These are phyloP conservation scores for Potamarius usumacintae DNA, from an alignment of 2,113 vertebrate genomes.

Conservation along the genomic window DNA sequence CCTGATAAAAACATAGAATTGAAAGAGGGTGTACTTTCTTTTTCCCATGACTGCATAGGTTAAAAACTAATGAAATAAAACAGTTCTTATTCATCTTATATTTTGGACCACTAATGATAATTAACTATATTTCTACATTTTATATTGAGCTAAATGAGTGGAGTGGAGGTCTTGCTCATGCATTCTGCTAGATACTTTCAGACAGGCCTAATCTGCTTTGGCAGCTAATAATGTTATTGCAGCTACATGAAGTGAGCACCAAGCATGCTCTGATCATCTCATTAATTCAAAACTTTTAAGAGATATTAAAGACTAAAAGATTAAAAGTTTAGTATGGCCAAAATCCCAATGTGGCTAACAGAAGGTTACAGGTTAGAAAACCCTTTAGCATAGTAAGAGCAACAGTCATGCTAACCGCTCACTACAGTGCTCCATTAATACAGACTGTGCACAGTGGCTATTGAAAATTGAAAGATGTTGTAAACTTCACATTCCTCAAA, in stretches of 20 bases:
- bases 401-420: not conserved
- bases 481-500: not conserved
- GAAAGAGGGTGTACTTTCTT: no score
- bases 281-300: slow-evolving; percentile 33
- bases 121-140: not conserved
- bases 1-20: no score
- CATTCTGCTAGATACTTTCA: not conserved
- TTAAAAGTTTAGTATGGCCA: not conserved
- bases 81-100: not conserved
- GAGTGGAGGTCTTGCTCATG: not conserved
- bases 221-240: slow-evolving; percentile 38
- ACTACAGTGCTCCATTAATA: not conserved
- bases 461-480: not conserved
- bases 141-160: not conserved
- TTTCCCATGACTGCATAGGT: no score
- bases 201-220: slow-evolving; percentile 24
- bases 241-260: slow-evolving; percentile 32
- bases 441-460: not conserved
- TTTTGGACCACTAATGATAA: not conserved
- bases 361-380: not conserved
- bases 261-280: slow-evolving; percentile 34
- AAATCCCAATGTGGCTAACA: not conserved
- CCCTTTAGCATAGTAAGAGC: not conserved
- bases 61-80: not conserved
- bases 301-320: not conserved